phyloP scores from a whole-genome alignment of 2,888 invertebrate genomes.

The Dimorphilus gyrociliatus region DNA sequence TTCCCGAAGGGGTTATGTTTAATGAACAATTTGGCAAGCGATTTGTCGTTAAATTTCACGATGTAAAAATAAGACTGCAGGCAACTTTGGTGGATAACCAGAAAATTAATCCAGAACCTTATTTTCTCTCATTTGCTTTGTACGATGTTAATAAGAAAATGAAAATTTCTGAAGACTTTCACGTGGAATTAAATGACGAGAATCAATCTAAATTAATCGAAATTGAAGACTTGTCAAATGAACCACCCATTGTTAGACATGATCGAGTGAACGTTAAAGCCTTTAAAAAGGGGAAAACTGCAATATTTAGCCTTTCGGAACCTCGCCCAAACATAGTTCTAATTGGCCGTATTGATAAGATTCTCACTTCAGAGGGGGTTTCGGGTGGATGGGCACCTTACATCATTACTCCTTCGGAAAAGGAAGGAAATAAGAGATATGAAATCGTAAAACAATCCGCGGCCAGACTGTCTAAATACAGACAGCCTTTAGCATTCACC shows the following conservation, averaged over 20 bases:
- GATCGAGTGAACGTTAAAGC: no score
- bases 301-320: constrained; percentile 68
- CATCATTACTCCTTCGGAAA: constrained; percentile 41
- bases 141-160: constrained; percentile 72
- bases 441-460: no score
- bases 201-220: no score
- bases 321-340: constrained; percentile 74
- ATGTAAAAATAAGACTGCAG: constrained; percentile 65
- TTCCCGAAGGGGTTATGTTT: constrained; percentile 36
- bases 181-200: constrained; percentile 39
- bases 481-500: no score
- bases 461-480: no score
- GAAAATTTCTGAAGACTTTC: constrained; percentile 82
- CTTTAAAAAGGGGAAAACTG: constrained; percentile 5
- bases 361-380: constrained; percentile 64
- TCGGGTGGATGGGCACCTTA: constrained; percentile 71
- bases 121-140: constrained; percentile 68
- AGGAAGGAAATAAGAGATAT: constrained; percentile 45
- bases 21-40: constrained; percentile 73
- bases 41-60: constrained; percentile 64
- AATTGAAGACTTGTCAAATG: neutral
- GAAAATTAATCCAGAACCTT: constrained; percentile 61
- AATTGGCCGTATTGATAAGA: constrained; percentile 81
- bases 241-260: no score
- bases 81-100: constrained; percentile 56